phyloP scores from a whole-genome alignment of 2,888 invertebrate genomes.

The Drosophila eohydei region DNA sequence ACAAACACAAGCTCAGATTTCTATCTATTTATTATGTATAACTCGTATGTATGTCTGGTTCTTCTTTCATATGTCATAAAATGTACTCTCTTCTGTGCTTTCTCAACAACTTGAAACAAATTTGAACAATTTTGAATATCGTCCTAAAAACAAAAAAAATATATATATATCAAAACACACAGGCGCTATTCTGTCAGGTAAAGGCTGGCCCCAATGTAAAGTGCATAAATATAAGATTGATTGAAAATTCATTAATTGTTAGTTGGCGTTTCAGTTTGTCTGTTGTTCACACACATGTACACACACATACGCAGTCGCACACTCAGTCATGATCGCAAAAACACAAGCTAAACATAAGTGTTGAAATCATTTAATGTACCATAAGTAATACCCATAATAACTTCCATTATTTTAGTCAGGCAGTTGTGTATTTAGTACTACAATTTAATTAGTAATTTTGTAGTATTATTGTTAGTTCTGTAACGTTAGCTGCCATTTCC shows the following conservation, averaged over 20 bases:
- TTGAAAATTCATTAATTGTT: conserved; percentile 70
- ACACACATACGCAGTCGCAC: conserved; percentile 19
- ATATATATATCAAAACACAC: conserved; percentile 37
- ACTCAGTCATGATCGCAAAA: conserved; percentile 27
- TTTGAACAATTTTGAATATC: conserved; percentile 48
- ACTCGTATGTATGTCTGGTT: conserved; percentile 48
- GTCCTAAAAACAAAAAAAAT: conserved; percentile 17
- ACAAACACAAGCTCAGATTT: conserved; percentile 39
- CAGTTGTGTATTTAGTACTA: conserved; percentile 23
- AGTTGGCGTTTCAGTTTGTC: conserved; percentile 77
- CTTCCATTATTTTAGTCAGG: conserved; percentile 18
- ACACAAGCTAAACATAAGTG: conserved; percentile 25
- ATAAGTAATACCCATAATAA: conserved; percentile 16
- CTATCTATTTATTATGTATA: conserved; percentile 35
- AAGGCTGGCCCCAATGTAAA: conserved; percentile 65
- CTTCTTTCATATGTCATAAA: conserved; percentile 52
- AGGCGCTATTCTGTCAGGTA: conserved; percentile 86
- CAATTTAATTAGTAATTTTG: conserved; percentile 36
- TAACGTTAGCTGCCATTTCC: conserved; percentile 47
- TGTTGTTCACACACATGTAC: conserved; percentile 55
- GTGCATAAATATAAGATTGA: conserved; percentile 64
- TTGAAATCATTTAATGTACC: conserved; percentile 30
- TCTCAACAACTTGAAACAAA: conserved; percentile 42
- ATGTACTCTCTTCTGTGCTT: conserved; percentile 68
- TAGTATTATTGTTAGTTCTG: conserved; percentile 63